These are phyloP conservation scores for Danio kyathit DNA, from an alignment of 2,797 vertebrate genomes.

Conservation along the genomic window DNA sequence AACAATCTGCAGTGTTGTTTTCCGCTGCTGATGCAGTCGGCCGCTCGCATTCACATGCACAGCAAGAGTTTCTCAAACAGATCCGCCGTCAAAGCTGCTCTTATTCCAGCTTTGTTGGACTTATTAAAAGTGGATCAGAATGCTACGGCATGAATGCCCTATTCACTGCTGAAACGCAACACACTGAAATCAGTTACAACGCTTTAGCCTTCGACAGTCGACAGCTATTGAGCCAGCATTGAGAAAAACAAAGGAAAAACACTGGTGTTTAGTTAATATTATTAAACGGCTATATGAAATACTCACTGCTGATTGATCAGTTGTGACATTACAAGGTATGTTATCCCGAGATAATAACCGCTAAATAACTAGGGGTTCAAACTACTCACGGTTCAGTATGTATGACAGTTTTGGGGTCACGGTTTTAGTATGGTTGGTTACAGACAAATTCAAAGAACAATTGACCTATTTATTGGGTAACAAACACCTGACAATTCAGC, in stretches of 20 bases:
- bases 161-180: constrained; percentile 47
- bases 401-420: too few species aligned
- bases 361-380: too few species aligned
- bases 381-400: too few species aligned
- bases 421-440: too few species aligned
- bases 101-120: constrained; percentile 52
- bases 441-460: too few species aligned
- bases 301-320: too few species aligned
- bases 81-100: constrained; percentile 52
- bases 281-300: too few species aligned
- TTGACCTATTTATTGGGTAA: too few species aligned
- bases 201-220: not conserved
- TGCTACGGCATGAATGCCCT: constrained; percentile 34
- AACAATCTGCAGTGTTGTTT: constrained; percentile 63
- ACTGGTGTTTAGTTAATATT: not conserved
- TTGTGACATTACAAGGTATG: too few species aligned
- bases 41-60: constrained; percentile 34
- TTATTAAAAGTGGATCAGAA: constrained; percentile 54
- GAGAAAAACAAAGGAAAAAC: not conserved
- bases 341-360: too few species aligned
- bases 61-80: constrained; percentile 57
- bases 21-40: constrained; percentile 29
- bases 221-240: not conserved
- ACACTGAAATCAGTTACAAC: constrained; percentile 29
- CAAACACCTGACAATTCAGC: too few species aligned